These are phyloP conservation scores for Nesospiza acunhae DNA, from an alignment of 2,113 vertebrate genomes.

Conservation along the genomic window DNA sequence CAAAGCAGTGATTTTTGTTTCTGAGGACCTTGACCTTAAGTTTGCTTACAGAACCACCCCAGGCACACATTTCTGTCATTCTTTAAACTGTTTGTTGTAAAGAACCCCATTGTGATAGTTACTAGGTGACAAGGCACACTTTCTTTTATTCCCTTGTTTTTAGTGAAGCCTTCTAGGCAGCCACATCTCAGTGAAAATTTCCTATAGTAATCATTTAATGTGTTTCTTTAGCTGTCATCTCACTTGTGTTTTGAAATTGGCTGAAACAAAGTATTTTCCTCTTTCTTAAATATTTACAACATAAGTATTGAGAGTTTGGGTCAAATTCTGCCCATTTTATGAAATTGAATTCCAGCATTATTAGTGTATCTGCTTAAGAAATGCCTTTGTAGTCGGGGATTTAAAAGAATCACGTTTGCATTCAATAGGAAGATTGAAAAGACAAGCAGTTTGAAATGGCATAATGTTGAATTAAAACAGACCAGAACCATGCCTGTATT, in stretches of 20 bases:
- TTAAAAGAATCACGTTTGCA: background rate
- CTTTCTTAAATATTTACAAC: accelerated
- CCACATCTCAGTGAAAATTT: background rate
- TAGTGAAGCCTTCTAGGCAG: background rate
- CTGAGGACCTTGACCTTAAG: background rate
- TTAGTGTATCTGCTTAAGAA: background rate
- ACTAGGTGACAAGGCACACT: background rate
- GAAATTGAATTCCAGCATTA: background rate
- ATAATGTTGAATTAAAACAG: background rate
- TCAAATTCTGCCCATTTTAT: background rate
- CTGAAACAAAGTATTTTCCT: background rate
- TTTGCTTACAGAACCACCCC: background rate
- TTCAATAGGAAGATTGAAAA: background rate
- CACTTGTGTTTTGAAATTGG: background rate
- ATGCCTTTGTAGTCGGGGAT: background rate
- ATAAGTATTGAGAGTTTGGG: background rate
- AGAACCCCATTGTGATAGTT: background rate
- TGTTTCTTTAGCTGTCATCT: background rate
- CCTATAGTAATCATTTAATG: background rate
- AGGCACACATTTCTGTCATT: background rate
- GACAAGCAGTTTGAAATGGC: background rate
- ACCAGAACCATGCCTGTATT: background rate
- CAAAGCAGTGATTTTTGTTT: background rate
- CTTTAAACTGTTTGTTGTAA: background rate
- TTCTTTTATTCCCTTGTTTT: background rate